phyloP scores from a whole-genome alignment of 2,797 vertebrate species.

The Kryptopterus vitreolus region DNA sequence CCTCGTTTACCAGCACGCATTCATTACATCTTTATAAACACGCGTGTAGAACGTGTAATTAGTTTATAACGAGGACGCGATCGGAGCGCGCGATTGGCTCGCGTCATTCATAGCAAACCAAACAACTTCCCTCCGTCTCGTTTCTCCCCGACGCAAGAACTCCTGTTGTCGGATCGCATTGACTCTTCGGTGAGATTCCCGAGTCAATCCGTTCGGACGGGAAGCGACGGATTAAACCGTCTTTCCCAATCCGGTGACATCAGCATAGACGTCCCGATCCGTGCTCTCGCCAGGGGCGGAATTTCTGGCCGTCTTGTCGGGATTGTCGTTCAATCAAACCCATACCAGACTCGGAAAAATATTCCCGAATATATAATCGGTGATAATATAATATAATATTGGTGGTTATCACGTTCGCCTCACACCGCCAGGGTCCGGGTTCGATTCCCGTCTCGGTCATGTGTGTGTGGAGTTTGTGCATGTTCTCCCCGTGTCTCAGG shows the following conservation, averaged over 20 bases:
- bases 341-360: constrained; percentile 12
- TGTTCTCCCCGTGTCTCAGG: too few species aligned
- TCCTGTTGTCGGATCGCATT: not conserved
- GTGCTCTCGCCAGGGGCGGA: constrained; percentile 28
- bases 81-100: not conserved
- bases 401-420: too few species aligned
- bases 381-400: too few species aligned
- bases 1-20: not conserved
- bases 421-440: too few species aligned
- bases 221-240: constrained; percentile 12
- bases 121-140: not conserved
- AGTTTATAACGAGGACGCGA: not conserved
- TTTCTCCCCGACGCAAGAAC: not conserved
- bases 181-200: not conserved
- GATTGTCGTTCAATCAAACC: not conserved
- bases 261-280: not conserved
- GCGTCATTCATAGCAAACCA: not conserved
- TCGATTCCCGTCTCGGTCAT: too few species aligned
- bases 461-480: too few species aligned
- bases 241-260: constrained; percentile 20
- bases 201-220: not conserved
- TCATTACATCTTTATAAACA: not conserved
- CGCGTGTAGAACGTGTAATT: not conserved
- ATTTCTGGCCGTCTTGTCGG: constrained; percentile 25
- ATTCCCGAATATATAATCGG: too few species aligned